Evolutionary conservation across 2,888 invertebrate species (phyloP).

Genomic region (Ornithoptera alexandrae): DNA sequence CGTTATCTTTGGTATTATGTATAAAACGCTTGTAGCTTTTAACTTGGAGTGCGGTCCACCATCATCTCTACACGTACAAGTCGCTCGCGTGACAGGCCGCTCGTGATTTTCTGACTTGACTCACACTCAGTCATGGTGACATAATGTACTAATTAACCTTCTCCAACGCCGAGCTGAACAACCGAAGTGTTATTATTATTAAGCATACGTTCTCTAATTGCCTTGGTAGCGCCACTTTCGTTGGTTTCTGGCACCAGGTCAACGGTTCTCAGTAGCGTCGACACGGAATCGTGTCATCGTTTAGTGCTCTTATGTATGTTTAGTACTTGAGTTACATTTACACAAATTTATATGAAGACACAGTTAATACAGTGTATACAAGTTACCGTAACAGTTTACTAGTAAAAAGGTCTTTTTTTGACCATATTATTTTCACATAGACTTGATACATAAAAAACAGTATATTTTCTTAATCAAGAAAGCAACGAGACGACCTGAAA

Average conservation of each 20-base stretch:
- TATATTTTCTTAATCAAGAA: too few relatives aligned
- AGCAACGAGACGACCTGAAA: too few relatives aligned
- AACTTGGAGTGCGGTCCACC: slow-evolving; percentile 21
- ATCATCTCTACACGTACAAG: slow-evolving; percentile 31
- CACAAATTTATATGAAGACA: too few relatives aligned
- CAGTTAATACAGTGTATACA: too few relatives aligned
- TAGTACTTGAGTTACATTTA: neutral
- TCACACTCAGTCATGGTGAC: slow-evolving; percentile 32
- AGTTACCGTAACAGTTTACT: too few relatives aligned
- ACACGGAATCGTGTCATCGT: neutral
- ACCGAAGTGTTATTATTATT: slow-evolving; percentile 26
- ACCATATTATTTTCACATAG: too few relatives aligned
- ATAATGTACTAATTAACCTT: slow-evolving; percentile 32
- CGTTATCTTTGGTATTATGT: too few relatives aligned
- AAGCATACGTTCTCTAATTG: slow-evolving; percentile 21
- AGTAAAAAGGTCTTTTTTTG: too few relatives aligned
- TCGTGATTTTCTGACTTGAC: slow-evolving; percentile 35
- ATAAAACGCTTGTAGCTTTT: slow-evolving; percentile 3
- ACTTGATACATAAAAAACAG: too few relatives aligned
- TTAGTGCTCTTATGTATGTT: neutral
- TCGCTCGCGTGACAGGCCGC: slow-evolving; percentile 35
- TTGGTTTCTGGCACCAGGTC: slow-evolving; percentile 8
- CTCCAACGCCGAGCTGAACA: slow-evolving; percentile 24
- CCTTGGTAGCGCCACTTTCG: slow-evolving; percentile 17
- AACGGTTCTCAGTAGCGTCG: neutral